Conservation (phyloP, 2,797 vertebrate species). For the Acipenser transmontanus region DNA sequence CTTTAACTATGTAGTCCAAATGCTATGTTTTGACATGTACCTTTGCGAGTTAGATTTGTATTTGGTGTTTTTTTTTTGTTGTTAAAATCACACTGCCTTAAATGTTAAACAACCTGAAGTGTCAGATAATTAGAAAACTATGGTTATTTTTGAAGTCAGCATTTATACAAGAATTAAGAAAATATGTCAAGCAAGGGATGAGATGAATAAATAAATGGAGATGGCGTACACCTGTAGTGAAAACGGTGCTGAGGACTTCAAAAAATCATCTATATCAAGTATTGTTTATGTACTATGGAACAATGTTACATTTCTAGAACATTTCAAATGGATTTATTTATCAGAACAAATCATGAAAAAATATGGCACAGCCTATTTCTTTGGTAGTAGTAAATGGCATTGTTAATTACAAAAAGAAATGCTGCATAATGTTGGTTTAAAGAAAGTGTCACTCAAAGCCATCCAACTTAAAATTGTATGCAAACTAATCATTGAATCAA, state of each 20-base stretch:
- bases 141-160: no score
- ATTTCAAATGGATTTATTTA: neutral
- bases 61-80: neutral
- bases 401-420: no score
- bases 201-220: no score
- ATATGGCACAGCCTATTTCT: neutral
- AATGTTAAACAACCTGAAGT: neutral
- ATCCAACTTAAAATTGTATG: neutral
- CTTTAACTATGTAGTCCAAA: neutral
- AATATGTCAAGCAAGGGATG: no score
- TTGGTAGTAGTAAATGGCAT: no score
- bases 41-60: neutral
- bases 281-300: neutral
- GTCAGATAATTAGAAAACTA: no score
- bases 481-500: neutral
- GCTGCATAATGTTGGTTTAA: no score
- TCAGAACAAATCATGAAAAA: neutral
- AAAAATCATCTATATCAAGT: neutral
- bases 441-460: no score
- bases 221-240: no score
- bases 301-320: neutral
- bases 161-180: no score
- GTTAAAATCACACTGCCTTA: neutral
- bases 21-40: slow-evolving; percentile 1
- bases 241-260: no score